A percentile compares a stretch with the other conserved stretches of the same genome.
phyloP scores from a whole-genome alignment of 1,140 invertebrate genomes.

The Drosophila ogumai region DNA sequence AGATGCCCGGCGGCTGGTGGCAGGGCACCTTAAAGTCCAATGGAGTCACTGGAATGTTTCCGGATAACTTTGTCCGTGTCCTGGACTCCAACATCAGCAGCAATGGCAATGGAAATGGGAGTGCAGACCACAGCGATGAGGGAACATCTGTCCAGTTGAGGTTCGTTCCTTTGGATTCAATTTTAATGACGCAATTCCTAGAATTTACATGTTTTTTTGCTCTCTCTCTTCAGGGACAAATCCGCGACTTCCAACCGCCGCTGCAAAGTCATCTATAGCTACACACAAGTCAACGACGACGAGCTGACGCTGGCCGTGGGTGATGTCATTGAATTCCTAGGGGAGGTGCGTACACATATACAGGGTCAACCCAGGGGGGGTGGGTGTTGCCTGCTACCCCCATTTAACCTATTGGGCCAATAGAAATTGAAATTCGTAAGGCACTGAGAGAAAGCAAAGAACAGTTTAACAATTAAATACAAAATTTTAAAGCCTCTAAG shows the following conservation, averaged over 20 bases:
- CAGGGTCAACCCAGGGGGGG: constrained; percentile 14
- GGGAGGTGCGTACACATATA: constrained; percentile 88
- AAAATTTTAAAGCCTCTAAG: no score
- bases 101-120: constrained; percentile 66
- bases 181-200: constrained; percentile 47
- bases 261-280: constrained; percentile 95
- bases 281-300: constrained; percentile 95
- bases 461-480: background rate
- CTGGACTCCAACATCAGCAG: constrained; percentile 72
- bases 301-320: constrained; percentile 94
- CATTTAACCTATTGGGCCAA: constrained; percentile 78
- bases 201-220: constrained; percentile 29
- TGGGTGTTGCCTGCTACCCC: constrained; percentile 46
- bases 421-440: constrained; percentile 56
- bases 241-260: constrained; percentile 86
- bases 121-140: constrained; percentile 64
- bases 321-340: constrained; percentile 94
- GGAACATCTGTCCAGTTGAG: constrained; percentile 74
- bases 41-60: constrained; percentile 97
- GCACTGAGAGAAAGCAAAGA: constrained; percentile 37
- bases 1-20: constrained; percentile 97
- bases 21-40: constrained; percentile 92
- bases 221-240: constrained; percentile 76
- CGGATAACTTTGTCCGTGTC: constrained; percentile 97
- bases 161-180: constrained; percentile 50